phyloP scores from a whole-genome alignment of 2,888 invertebrate species.

The Desoria tigrina region DNA sequence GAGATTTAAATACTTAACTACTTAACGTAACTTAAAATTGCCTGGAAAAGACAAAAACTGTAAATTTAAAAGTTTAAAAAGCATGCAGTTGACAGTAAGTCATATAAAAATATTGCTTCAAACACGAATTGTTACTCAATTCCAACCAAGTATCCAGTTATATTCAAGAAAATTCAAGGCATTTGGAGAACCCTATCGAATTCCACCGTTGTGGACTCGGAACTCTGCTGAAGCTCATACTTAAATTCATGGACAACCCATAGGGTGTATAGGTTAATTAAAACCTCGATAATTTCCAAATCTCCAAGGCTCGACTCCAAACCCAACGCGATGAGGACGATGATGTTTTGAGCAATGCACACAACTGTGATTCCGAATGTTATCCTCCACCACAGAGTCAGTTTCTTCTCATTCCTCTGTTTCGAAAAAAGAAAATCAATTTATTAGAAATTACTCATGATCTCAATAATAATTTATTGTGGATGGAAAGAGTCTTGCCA shows the following conservation, averaged over 20 bases:
- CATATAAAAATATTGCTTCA: too few relatives aligned
- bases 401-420: conserved; percentile 11
- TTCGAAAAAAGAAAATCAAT: not conserved
- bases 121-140: too few relatives aligned
- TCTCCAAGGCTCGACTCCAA: not conserved
- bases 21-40: too few relatives aligned
- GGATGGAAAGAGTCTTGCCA: not conserved
- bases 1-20: too few relatives aligned
- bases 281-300: not conserved
- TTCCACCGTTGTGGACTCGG: conserved; percentile 7
- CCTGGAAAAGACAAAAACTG: too few relatives aligned
- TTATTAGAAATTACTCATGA: not conserved
- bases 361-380: not conserved
- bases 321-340: not conserved
- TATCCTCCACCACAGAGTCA: conserved; percentile 15
- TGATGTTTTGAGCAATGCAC: not conserved
- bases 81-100: too few relatives aligned
- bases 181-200: conserved; percentile 8
- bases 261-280: conserved; percentile 2
- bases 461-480: not conserved
- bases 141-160: too few relatives aligned
- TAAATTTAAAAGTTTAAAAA: too few relatives aligned
- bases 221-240: not conserved
- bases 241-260: conserved; percentile 10
- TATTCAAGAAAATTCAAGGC: too few relatives aligned